Evolutionary conservation across 2,113 vertebrate genomes (phyloP), one percentile per base, ranked within the genome.

Genomic region (Aramus guarauna): DNA sequence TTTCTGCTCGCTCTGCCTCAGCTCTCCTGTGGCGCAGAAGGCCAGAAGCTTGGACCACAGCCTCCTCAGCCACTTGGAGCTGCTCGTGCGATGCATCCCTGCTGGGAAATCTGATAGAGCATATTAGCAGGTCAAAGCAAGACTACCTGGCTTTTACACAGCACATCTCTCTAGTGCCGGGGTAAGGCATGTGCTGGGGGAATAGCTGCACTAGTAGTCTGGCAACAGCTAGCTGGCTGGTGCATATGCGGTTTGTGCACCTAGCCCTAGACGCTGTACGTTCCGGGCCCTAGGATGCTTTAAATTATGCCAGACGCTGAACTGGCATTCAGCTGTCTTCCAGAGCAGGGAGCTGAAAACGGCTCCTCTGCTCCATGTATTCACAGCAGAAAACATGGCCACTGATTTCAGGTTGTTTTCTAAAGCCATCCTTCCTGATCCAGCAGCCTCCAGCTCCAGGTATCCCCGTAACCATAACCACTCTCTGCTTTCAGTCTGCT

Each of bases 61-160:
- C 6, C 7, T 59, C 15, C 60, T 72, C 66, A 82, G 27, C 9
- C 69, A 27, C 0, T 1, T 11, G 52, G 24, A 82, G 50, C 19
- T 37, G 24, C 15, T 55, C 3, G 1, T 9, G 7, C 5, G 1
- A 19, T n/a, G 5, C 18, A 59, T 17, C 24, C 50, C n/a, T 36
- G 4, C 34, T 30, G 78, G 15, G 17, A 84, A 52, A 14, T 34
- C 55, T 18, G 47, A 5, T 1, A 55, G 11, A 52, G 23, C 12
- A 24, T 9, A 16, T 8, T 15, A 89, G 26, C 56, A 34, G 20
- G 7, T 5, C 69, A 47, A 78, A 94, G 58, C 19, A 64, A 78
- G 53, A 11, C 23, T 30, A 41, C 4, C 50, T 37, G 17, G 18
- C 39, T 73, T 11, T 34, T 58, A 16, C 0, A 12, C 13, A 72